Base-by-base conservation (phyloP, 1,140 invertebrate species). In the Drosophila pseudoananassae region DNA sequence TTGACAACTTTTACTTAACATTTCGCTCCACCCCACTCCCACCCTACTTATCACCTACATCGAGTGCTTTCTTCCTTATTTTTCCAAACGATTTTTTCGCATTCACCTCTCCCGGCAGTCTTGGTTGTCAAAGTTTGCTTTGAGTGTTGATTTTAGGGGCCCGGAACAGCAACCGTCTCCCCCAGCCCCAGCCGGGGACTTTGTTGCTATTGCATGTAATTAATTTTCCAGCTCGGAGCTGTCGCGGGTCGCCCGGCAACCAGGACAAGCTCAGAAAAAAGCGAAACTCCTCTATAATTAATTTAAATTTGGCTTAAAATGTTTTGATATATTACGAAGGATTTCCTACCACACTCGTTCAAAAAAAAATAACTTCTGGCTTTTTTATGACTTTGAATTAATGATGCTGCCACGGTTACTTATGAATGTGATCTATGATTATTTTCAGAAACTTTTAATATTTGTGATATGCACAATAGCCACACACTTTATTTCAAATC, bases 231-330 rank as follows among this genome's bases (percentile, higher is more conserved):
- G 66, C 66, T 70, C 25, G 51, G 33, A 70, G 75, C 59, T 33
- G 23, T 25, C 31, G 49, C 60, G 25, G 15, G 51, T 33, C 53
- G 29, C 61, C 52, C 10, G 20, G 55, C 51, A 65, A 51, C 65
- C 54, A 60, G 25, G 50, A 43, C 5, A 2, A 15, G 14, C 14
- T 14, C 45, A 55, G 43, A 73, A 53, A 33, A 25, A 59, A 25
- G n/a, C 38, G 38, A 47, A 51, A 43, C 40, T 45, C 45, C 46
- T 38, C 49, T 64, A 63, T 65, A 82, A 83, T 82, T 82, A 83
- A 82, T 83, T 82, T 83, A 78, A 75, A 82, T 82, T 70, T 78
- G 70, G 59, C 79, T 61, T 60, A 82, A 75, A 75, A 74, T 83
- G 64, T 66, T 83, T 70, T 78, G 70, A 70, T 65, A 78, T 71